Conservation (phyloP, 2,888 invertebrate species). For the Argyresthia albistria region DNA sequence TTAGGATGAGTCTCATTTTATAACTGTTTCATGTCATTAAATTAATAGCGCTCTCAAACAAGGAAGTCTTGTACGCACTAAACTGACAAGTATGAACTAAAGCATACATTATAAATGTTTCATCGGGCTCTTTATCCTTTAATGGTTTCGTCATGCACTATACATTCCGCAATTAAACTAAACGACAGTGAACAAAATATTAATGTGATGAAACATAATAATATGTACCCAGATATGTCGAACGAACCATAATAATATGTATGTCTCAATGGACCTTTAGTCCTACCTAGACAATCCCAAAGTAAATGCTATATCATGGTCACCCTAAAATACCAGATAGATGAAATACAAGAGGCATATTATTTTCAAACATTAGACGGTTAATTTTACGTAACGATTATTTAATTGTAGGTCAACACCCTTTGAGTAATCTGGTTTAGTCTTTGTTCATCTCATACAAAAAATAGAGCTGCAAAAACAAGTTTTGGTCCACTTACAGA, state of each 20-base stretch:
- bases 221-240: no score
- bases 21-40: conserved; percentile 47
- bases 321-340: conserved; percentile 4
- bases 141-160: neutral
- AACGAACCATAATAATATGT: no score
- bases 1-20: conserved; percentile 34
- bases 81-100: conserved; percentile 16
- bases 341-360: conserved; percentile 18
- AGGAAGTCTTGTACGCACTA: conserved; percentile 27
- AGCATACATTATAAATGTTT: neutral
- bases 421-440: conserved; percentile 21
- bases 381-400: conserved; percentile 35
- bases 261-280: no score
- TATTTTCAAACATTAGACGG: conserved; percentile 27
- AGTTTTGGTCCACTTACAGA: no score
- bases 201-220: neutral
- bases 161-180: neutral
- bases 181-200: neutral
- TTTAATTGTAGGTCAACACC: conserved; percentile 51
- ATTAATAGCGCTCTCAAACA: conserved; percentile 41
- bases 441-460: neutral
- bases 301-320: conserved; percentile 14
- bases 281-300: neutral
- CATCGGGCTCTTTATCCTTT: neutral
- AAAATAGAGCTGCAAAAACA: no score